Percentiles rank a stretch among this genome's conserved stretches.
phyloP scores from a whole-genome alignment of 2,888 invertebrate species.

The Drosophila paranaensis region DNA sequence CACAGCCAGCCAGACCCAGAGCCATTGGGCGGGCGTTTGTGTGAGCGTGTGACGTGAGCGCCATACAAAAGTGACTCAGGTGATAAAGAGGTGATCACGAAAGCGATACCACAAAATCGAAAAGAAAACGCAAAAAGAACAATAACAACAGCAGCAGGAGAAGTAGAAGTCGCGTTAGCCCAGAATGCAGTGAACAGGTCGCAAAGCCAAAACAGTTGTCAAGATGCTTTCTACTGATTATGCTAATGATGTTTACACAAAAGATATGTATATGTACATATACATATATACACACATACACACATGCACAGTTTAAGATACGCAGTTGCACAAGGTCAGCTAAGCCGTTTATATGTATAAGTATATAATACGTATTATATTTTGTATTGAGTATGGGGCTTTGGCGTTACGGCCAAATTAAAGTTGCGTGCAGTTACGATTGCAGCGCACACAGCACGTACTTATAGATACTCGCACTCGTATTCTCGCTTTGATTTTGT shows the following conservation, averaged over 20 bases:
- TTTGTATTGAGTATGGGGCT: conserved; percentile 30
- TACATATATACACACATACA: conserved; percentile 18
- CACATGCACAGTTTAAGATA: conserved; percentile 20
- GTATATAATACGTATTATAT: conserved; percentile 18
- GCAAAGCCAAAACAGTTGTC: conserved; percentile 23
- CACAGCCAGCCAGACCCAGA: conserved; percentile 17
- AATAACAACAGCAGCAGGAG: neutral
- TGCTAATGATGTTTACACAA: conserved; percentile 63
- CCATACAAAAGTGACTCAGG: conserved; percentile 73
- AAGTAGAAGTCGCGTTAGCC: conserved; percentile 6
- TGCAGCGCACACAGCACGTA: conserved; percentile 59
- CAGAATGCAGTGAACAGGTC: conserved; percentile 34
- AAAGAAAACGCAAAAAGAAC: conserved; percentile 15
- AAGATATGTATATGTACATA: conserved; percentile 24
- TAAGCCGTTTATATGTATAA: conserved; percentile 19
- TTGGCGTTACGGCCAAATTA: conserved; percentile 30
- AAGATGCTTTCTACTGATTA: conserved; percentile 50
- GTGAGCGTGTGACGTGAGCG: conserved; percentile 62
- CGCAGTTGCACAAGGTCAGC: conserved; percentile 53
- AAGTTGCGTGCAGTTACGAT: conserved; percentile 38
- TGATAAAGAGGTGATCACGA: conserved; percentile 74
- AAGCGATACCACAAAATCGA: conserved; percentile 33
- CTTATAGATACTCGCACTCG: conserved; percentile 54
- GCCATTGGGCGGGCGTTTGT: conserved; percentile 29
- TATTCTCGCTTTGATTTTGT: conserved; percentile 27